These are phyloP conservation scores for Mormoops blainvillei DNA, from an alignment of 2,113 vertebrate species.

Conservation along the genomic window DNA sequence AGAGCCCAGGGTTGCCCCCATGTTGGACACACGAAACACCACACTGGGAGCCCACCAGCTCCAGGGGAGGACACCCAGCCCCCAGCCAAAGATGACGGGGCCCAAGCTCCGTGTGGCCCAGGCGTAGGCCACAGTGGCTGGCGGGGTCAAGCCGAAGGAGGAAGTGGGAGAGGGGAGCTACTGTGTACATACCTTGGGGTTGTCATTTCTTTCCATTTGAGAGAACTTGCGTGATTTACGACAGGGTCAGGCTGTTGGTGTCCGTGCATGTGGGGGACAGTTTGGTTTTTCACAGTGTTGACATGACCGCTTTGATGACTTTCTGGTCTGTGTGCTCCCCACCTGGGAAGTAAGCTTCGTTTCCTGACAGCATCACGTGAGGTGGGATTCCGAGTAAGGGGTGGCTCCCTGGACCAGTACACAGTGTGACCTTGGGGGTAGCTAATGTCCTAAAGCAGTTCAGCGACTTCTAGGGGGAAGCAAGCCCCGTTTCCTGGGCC, in stretches of 20 bases:
- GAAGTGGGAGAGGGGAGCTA: neutral
- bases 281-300: neutral
- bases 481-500: neutral
- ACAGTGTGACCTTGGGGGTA: neutral
- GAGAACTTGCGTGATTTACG: neutral
- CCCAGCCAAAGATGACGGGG: neutral
- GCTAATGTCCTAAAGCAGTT: neutral
- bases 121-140: fast-evolving
- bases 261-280: neutral
- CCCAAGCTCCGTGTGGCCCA: fast-evolving
- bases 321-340: fast-evolving
- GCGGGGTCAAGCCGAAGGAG: neutral
- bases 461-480: neutral
- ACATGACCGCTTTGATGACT: neutral
- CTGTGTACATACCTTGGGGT: neutral
- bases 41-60: fast-evolving
- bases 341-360: neutral
- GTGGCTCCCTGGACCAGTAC: neutral
- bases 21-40: neutral
- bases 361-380: fast-evolving
- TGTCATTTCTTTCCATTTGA: neutral
- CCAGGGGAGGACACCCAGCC: neutral
- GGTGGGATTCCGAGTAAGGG: neutral
- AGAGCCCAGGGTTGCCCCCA: neutral
- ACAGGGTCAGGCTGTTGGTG: neutral